Evolutionary conservation across 2,113 vertebrate genomes (phyloP).

Genomic region (Callipepla californica): DNA sequence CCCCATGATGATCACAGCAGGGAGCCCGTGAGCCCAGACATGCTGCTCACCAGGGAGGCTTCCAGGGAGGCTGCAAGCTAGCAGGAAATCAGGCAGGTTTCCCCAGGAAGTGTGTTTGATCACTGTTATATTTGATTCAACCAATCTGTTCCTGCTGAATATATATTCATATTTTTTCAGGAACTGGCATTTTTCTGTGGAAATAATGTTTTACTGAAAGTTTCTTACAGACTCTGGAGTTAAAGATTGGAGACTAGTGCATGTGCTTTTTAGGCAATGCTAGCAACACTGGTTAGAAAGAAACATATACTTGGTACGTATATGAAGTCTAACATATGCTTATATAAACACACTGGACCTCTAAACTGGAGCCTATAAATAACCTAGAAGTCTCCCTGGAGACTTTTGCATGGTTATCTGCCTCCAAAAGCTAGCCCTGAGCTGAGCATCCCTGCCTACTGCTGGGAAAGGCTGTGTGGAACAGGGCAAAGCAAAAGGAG

Average conservation of each 20-base stretch:
- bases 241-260: neutral
- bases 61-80: slow-evolving; percentile 28
- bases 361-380: neutral
- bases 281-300: slow-evolving; percentile 15
- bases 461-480: neutral
- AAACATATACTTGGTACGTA: neutral
- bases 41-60: slow-evolving; percentile 34
- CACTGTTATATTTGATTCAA: neutral
- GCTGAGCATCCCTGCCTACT: neutral
- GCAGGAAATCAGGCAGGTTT: slow-evolving; percentile 64
- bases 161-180: slow-evolving; percentile 23
- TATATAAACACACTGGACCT: neutral
- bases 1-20: slow-evolving; percentile 5
- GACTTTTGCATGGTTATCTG: neutral
- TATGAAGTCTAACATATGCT: neutral
- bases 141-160: slow-evolving; percentile 44
- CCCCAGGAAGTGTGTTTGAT: slow-evolving; percentile 47
- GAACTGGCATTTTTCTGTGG: slow-evolving; percentile 35
- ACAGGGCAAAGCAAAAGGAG: neutral
- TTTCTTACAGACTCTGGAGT: neutral
- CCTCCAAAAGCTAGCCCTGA: neutral
- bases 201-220: neutral
- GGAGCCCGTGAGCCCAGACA: neutral
- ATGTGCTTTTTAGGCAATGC: neutral
- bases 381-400: neutral